Base-by-base conservation (phyloP, 1,140 invertebrate genomes). In the Alviniconcha marisindica region DNA sequence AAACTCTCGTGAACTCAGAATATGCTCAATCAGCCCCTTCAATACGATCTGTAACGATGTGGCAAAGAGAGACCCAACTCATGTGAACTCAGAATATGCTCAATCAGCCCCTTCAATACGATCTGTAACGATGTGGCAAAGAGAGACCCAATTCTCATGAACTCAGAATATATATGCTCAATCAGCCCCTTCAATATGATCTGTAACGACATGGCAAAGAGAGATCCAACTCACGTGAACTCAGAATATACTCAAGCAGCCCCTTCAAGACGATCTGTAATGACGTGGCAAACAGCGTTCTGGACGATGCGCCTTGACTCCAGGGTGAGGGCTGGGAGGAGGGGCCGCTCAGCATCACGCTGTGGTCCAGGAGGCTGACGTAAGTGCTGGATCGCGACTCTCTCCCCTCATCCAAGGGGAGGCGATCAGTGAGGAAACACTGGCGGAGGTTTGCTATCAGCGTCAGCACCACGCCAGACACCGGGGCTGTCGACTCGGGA, bases 61-160 rank as follows among this genome's bases (percentile, higher is more conserved):
- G n/a, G n/a, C n/a, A n/a, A n/a, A n/a, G n/a, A n/a, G n/a, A n/a
- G n/a, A n/a, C n/a, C n/a, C n/a, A n/a, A 89, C 90, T 90, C 84
- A 94, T 93, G 93, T 73, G 93, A 93, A 88, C 90, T 91, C 12
- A 94, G 84, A 40, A 95, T 93, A 90, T 94, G 94, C 54, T 94
- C 93, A 36, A 95, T 88, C 12, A 95, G 85, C 28, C 93, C 93
- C 78, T 92, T 92, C 15, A 95, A 88, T n/a, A 94, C 94, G 31
- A 94, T 90, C 81, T 94, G 93, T 7, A 94, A 86, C n/a, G 94
- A 93, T 38, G 93, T 91, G n/a, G n/a, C n/a, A n/a, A n/a, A n/a
- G n/a, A n/a, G n/a, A n/a, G n/a, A n/a, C n/a, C n/a, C n/a, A n/a
- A 89, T 89, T 90, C 84, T 94, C 93, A 93, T 73, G 93, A 93